phyloP scores from a whole-genome alignment of 2,888 invertebrate species.

The Colletes collaris region DNA sequence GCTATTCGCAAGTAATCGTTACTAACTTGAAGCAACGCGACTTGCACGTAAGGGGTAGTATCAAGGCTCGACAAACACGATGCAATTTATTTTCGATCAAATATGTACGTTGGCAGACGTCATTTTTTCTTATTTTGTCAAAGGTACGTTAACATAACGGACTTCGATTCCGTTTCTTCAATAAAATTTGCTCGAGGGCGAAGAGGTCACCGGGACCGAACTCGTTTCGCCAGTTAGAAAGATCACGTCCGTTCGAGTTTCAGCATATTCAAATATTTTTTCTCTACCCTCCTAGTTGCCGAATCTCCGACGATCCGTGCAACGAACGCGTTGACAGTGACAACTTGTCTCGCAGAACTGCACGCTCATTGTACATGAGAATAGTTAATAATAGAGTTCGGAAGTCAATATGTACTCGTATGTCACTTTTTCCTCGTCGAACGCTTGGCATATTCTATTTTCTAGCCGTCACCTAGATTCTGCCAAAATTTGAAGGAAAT shows the following conservation, averaged over 20 bases:
- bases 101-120: not conserved
- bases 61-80: not conserved
- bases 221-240: conserved; percentile 38
- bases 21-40: no score
- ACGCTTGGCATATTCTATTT: conserved; percentile 1
- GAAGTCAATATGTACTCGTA: conserved; percentile 28
- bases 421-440: conserved; percentile 1
- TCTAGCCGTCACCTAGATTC: not conserved
- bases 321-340: conserved; percentile 34
- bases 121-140: not conserved
- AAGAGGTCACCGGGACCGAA: conserved; percentile 39
- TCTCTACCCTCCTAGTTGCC: not conserved
- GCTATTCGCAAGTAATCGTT: no score
- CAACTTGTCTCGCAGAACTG: conserved; percentile 35
- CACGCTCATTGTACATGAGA: conserved; percentile 27
- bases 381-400: conserved; percentile 41
- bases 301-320: conserved; percentile 17
- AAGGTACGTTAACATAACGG: conserved; percentile 35
- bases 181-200: conserved; percentile 32
- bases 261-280: conserved; percentile 49
- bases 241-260: conserved; percentile 10
- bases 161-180: conserved; percentile 28
- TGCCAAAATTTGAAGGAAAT: conserved; percentile 22
- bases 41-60: no score
- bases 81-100: not conserved